phyloP scores from a whole-genome alignment of 2,113 vertebrate genomes.

The Cromileptes altivelis region DNA sequence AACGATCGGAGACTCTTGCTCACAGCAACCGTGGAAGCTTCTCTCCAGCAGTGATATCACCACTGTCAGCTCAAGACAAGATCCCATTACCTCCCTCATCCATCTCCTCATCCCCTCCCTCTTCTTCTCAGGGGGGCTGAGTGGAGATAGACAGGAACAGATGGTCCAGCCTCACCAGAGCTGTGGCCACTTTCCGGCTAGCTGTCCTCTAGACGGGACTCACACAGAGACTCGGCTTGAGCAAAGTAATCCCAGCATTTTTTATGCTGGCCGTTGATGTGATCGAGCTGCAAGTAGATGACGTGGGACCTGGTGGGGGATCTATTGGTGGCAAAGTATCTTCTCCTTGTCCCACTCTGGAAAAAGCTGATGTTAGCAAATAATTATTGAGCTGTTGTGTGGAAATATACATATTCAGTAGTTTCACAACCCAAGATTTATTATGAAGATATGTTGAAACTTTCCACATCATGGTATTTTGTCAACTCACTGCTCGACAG shows the following conservation, averaged over 20 bases:
- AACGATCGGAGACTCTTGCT: slow-evolving; percentile 6
- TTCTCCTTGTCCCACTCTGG: not conserved
- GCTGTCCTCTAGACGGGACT: slow-evolving; percentile 36
- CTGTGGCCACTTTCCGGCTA: slow-evolving; percentile 34
- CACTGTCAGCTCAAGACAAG: slow-evolving; percentile 52
- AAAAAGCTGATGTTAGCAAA: not conserved
- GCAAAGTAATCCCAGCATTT: slow-evolving; percentile 38
- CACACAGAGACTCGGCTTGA: slow-evolving; percentile 25
- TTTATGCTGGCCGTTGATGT: slow-evolving; percentile 7
- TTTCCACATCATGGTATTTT: not conserved
- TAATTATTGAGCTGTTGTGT: not conserved
- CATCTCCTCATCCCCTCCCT: slow-evolving; percentile 16
- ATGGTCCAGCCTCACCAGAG: slow-evolving; percentile 41
- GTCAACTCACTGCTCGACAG: not conserved
- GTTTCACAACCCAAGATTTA: not conserved
- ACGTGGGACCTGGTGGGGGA: slow-evolving; percentile 5
- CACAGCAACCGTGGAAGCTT: not conserved
- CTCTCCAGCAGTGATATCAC: slow-evolving; percentile 34
- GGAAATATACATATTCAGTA: not conserved
- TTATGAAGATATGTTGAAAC: not conserved
- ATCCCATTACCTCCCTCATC: slow-evolving; percentile 54
- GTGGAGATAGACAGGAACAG: slow-evolving; percentile 54
- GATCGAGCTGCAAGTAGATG: slow-evolving; percentile 1
- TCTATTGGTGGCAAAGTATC: not conserved
- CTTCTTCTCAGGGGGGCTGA: slow-evolving; percentile 17